Evolutionary conservation across 2,888 invertebrate species (phyloP).

Genomic region (Acanthopleura granulata): DNA sequence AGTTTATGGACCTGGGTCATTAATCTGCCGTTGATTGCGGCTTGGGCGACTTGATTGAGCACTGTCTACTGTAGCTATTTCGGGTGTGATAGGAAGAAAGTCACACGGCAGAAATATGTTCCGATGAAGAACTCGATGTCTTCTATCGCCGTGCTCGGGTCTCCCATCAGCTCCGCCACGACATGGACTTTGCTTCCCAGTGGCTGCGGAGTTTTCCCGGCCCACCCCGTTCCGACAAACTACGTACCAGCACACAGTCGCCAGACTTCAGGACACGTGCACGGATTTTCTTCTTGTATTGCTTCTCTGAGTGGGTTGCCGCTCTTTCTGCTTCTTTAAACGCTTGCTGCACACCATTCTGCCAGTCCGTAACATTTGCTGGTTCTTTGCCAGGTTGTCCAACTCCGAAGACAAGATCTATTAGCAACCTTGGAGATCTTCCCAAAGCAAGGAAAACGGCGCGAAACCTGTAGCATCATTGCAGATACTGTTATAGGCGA

Average conservation of each 20-base stretch:
- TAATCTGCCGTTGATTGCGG: too few relatives aligned
- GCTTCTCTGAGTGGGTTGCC: neutral
- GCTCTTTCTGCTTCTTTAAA: neutral
- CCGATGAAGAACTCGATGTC: constrained; percentile 8
- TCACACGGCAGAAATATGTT: neutral
- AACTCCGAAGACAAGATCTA: constrained; percentile 16
- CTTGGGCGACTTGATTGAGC: too few relatives aligned
- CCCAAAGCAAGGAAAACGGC: constrained; percentile 18
- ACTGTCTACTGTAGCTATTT: too few relatives aligned
- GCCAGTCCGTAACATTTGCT: neutral
- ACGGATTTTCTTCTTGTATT: neutral
- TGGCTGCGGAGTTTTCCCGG: constrained; percentile 3
- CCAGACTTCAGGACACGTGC: constrained; percentile 1
- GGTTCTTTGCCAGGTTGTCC: neutral
- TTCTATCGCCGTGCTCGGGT: constrained; percentile 4
- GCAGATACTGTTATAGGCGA: constrained; percentile 17
- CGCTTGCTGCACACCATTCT: neutral
- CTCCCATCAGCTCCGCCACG: constrained; percentile 3
- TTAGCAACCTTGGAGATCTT: constrained; percentile 12
- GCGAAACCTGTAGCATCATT: constrained; percentile 11
- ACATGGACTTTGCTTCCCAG: constrained; percentile 11
- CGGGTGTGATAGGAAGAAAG: too few relatives aligned
- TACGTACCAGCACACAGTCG: constrained; percentile 17
- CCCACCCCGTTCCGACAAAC: constrained; percentile 14
- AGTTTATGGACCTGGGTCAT: too few relatives aligned